Conservation (phyloP, 2,113 vertebrate genomes). For the Irena cyanogastra region DNA sequence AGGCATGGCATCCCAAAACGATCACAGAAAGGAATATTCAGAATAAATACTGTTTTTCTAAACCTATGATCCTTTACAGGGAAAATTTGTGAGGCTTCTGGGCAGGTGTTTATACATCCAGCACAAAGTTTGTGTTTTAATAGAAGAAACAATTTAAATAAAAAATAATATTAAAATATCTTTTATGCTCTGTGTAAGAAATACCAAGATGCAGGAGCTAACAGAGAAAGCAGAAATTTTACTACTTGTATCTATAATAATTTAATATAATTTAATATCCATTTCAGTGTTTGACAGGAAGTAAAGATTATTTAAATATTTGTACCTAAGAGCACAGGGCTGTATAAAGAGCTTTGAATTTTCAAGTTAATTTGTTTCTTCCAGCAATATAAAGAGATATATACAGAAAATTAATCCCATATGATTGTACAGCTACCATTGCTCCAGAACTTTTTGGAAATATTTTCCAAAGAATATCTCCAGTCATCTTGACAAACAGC, state of each 20-base stretch:
- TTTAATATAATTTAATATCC: slow-evolving; percentile 37
- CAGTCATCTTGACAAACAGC: background rate
- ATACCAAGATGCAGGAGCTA: background rate
- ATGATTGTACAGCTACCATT: slow-evolving; percentile 30
- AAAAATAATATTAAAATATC: background rate
- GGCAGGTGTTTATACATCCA: background rate
- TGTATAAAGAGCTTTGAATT: slow-evolving; percentile 41
- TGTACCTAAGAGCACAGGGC: slow-evolving; percentile 5
- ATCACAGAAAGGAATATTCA: background rate
- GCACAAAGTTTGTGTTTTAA: background rate
- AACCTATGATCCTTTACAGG: background rate
- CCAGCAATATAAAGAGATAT: background rate
- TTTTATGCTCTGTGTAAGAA: background rate
- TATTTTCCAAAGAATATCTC: slow-evolving; percentile 42
- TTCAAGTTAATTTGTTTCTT: slow-evolving; percentile 43
- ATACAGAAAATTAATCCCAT: slow-evolving; percentile 59
- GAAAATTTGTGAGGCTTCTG: background rate
- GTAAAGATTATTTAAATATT: slow-evolving; percentile 43
- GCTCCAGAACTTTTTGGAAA: slow-evolving; percentile 31
- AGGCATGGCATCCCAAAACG: background rate
- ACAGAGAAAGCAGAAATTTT: background rate
- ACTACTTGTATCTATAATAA: slow-evolving; percentile 4
- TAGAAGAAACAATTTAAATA: background rate
- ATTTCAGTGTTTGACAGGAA: slow-evolving; percentile 32
- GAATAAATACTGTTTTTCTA: background rate